These are phyloP conservation scores for Clusia tigrina DNA, from an alignment of 2,888 invertebrate species.

Conservation along the genomic window DNA sequence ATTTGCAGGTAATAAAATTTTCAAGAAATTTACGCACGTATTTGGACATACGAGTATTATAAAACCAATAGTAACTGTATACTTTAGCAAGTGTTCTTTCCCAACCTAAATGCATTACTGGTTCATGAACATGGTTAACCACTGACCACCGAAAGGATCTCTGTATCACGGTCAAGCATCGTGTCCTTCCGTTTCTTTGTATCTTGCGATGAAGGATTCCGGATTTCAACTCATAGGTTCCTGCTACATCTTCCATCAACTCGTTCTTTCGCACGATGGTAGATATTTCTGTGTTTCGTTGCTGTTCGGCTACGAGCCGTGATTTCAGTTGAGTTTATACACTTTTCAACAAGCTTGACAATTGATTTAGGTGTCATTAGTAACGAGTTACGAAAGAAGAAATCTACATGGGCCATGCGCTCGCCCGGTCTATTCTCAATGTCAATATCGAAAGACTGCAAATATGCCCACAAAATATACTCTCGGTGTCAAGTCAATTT, in stretches of 20 bases:
- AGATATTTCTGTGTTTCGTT: constrained; percentile 6
- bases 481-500: constrained; percentile 13
- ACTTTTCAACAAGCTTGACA: neutral
- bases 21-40: constrained; percentile 26
- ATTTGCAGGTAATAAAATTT: constrained; percentile 18
- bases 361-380: neutral
- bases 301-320: constrained; percentile 17
- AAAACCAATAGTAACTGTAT: constrained; percentile 23
- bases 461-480: constrained; percentile 2
- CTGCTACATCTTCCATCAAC: constrained; percentile 15
- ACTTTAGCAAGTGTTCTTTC: constrained; percentile 7
- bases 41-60: constrained; percentile 22
- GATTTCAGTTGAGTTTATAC: neutral
- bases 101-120: constrained; percentile 16
- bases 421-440: constrained; percentile 7
- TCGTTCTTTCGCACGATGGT: constrained; percentile 9
- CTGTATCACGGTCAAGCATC: constrained; percentile 6
- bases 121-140: constrained; percentile 12
- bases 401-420: constrained; percentile 3
- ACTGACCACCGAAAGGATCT: constrained; percentile 13
- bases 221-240: constrained; percentile 18
- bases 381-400: neutral
- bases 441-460: constrained; percentile 21
- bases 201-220: constrained; percentile 22
- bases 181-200: constrained; percentile 13